Evolutionary conservation across 92 coral and sea anemone species (phyloP), one percentile per base, ranked within the genome.

Genomic region (Zoanthus gigantus): DNA sequence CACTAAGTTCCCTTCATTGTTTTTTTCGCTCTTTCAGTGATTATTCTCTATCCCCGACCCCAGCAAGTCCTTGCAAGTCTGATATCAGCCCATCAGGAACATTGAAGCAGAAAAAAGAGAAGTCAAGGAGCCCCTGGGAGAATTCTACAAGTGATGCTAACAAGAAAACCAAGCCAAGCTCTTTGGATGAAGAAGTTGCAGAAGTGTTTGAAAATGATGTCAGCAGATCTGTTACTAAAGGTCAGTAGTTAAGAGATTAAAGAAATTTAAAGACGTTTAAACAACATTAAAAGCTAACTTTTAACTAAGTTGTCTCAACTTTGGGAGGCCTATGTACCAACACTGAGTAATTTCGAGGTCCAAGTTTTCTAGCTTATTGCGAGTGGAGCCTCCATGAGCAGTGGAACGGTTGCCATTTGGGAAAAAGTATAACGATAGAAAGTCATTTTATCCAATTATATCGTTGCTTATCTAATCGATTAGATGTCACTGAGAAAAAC

Each of bases 61-160:
- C 85, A 45, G 85, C 85, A 81, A 81, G 85, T 67, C 85, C 85
- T n/a, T 29, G 75, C 14, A 68, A 65, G 13, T 81, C 63, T 18
- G 89, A 89, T 75, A 87, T 74, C 76, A 95, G 96, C 30, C 98
- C 98, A 58, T 91, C 98, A 50, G 98, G 98, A 76, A 95, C 98
- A 13, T 71, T 95, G 34, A 94, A 89, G 69, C 90, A 94, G 47
- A 90, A 89, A 23, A 90, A 83, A 45, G 56, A 86, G 68, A 75
- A 86, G 1, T 74, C 84, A 32, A 82, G 75, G 5, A 93, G 96
- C 83, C 94, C 96, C 8, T 91, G 94, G 76, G 95, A 95, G 18
- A 91, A 92, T 72, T 75, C 81, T n/a, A 10, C 63, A 34, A 65
- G 15, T 47, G 74, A 50, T 23, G 66, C 28, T 2, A 68, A 18